Percentiles rank a stretch among this genome's conserved stretches.
phyloP scores from a whole-genome alignment of 2,888 invertebrate genomes.

The Nasonovia ribisnigri region DNA sequence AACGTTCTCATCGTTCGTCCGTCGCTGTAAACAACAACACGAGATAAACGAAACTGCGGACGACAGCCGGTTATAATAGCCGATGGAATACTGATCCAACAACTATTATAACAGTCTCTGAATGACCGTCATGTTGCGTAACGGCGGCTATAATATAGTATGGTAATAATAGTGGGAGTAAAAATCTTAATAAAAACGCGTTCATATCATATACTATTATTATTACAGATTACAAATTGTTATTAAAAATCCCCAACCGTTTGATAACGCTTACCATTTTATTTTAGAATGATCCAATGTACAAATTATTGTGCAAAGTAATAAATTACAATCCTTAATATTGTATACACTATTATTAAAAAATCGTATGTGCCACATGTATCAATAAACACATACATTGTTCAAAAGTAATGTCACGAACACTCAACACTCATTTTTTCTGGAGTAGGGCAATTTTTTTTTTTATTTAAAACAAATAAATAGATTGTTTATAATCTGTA shows the following conservation, averaged over 20 bases:
- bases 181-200: not conserved
- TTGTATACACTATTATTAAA: not conserved
- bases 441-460: not conserved
- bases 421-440: not conserved
- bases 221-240: not conserved
- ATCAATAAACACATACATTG: too few relatives aligned
- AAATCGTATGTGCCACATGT: not conserved
- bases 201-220: not conserved
- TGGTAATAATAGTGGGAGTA: not conserved
- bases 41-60: not conserved
- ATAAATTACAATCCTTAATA: not conserved
- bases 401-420: not conserved
- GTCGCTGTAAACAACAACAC: not conserved
- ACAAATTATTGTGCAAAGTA: not conserved
- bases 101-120: not conserved
- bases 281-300: not conserved
- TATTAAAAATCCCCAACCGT: not conserved
- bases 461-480: not conserved
- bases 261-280: not conserved
- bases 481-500: not conserved
- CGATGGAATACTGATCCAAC: not conserved
- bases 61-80: not conserved
- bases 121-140: not conserved
- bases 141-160: not conserved
- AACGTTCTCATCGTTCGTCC: not conserved